These are phyloP conservation scores for Euleptes europaea DNA, from an alignment of 2,113 vertebrate species.

Conservation along the genomic window DNA sequence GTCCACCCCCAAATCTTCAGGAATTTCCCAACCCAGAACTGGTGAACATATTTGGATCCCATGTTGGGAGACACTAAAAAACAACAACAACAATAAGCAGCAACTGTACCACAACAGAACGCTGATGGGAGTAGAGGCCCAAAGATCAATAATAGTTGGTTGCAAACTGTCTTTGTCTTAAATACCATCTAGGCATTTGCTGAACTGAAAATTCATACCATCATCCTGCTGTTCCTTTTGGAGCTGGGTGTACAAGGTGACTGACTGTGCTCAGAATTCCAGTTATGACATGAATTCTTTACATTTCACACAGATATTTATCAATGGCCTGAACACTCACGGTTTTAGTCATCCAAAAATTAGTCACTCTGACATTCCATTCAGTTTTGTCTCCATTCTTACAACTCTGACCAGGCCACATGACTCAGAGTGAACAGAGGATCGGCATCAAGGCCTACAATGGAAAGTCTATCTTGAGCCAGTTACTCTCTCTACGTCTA, in stretches of 20 bases:
- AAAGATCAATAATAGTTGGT: no score
- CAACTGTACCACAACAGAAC: no score
- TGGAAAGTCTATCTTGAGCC: background rate
- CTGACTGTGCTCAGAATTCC: slow-evolving; percentile 54
- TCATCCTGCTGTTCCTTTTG: slow-evolving; percentile 45
- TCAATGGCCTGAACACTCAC: slow-evolving; percentile 66
- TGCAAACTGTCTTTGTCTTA: background rate
- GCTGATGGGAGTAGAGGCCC: no score
- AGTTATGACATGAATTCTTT: slow-evolving; percentile 71
- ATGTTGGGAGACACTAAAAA: no score
- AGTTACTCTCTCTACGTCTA: background rate
- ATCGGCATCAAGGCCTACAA: slow-evolving; percentile 30
- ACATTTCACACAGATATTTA: slow-evolving; percentile 58
- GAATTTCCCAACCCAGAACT: no score
- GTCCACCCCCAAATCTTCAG: no score
- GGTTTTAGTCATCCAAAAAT: slow-evolving; percentile 70
- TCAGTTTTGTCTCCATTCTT: slow-evolving; percentile 38
- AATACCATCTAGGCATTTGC: slow-evolving; percentile 45
- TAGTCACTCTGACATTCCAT: slow-evolving; percentile 68
- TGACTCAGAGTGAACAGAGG: slow-evolving; percentile 42
- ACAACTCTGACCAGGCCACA: slow-evolving; percentile 48
- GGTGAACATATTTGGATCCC: no score
- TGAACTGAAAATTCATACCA: slow-evolving; percentile 9
- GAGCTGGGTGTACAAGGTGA: slow-evolving; percentile 41
- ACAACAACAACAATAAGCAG: no score